Conservation (phyloP, 2,888 invertebrate species). For the Sabellastarte sp. region DNA sequence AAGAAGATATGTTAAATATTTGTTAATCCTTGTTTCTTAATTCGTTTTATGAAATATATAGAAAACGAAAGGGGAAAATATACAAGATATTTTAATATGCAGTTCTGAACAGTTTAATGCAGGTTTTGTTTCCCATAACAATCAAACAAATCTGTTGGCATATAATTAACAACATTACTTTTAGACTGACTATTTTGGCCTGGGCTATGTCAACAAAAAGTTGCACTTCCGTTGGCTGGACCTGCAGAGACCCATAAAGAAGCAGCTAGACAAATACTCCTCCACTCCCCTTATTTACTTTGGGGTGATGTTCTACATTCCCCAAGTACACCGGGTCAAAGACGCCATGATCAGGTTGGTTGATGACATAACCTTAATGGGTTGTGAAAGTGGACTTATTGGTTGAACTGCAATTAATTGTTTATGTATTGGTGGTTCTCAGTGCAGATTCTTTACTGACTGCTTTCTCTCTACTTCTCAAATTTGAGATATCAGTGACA, state of each 20-base stretch:
- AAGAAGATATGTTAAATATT: no score
- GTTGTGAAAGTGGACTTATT: neutral
- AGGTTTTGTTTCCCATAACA: no score
- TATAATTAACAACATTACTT: no score
- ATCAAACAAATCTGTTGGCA: no score
- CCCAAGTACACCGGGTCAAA: conserved; percentile 80
- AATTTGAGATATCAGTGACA: no score
- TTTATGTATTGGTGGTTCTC: neutral
- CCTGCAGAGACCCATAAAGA: conserved; percentile 86
- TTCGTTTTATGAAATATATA: no score
- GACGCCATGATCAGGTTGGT: conserved; percentile 85
- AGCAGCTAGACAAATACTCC: conserved; percentile 91
- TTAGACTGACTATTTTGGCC: conserved; percentile 85
- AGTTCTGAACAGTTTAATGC: no score
- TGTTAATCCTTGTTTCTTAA: no score
- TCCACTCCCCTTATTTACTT: conserved; percentile 74
- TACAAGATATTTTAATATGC: no score
- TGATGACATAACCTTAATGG: neutral
- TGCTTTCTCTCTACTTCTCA: neutral
- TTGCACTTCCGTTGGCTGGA: conserved; percentile 80
- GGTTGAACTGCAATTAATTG: neutral
- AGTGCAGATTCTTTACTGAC: neutral
- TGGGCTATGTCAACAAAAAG: conserved; percentile 74
- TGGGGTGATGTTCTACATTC: conserved; percentile 92
- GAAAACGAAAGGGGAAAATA: no score